Evolutionary conservation across 2,797 vertebrate genomes (phyloP).

Genomic region (Rachycentron canadum): DNA sequence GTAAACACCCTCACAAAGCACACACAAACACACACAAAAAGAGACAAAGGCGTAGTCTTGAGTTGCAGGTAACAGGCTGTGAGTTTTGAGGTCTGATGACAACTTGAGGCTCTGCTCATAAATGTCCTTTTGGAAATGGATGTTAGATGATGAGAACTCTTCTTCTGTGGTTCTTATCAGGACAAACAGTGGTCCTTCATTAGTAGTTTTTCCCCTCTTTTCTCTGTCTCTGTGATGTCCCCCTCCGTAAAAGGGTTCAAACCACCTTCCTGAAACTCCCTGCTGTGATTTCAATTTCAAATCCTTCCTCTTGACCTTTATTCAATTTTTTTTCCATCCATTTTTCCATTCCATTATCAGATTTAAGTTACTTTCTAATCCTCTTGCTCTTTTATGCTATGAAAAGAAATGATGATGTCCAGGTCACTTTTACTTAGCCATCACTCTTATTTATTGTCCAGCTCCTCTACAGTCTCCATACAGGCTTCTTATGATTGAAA

Average conservation of each 20-base stretch:
- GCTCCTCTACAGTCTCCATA: neutral
- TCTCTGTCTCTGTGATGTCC: neutral
- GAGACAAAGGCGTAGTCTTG: conserved; percentile 7
- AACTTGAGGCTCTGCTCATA: conserved; percentile 18
- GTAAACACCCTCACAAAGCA: conserved; percentile 4
- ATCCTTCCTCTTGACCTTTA: conserved; percentile 5
- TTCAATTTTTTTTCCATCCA: neutral
- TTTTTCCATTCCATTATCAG: neutral
- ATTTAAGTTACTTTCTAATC: neutral
- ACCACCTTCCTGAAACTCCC: conserved; percentile 9
- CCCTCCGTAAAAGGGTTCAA: conserved; percentile 25
- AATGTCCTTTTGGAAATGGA: conserved; percentile 36
- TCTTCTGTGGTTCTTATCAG: conserved; percentile 56
- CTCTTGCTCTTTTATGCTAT: neutral
- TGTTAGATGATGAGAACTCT: conserved; percentile 30
- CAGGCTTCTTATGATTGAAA: too few relatives aligned
- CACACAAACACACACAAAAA: conserved; percentile 13
- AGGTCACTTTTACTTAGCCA: neutral
- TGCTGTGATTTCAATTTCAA: conserved; percentile 28
- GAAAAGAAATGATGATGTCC: neutral
- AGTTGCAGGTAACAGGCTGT: conserved; percentile 31
- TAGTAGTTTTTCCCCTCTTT: conserved; percentile 2
- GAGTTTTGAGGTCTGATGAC: conserved; percentile 34
- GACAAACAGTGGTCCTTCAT: conserved; percentile 28
- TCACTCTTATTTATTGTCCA: too few relatives aligned